Conservation (phyloP, 2,888 invertebrate species). For the Drosophila mettleri region DNA sequence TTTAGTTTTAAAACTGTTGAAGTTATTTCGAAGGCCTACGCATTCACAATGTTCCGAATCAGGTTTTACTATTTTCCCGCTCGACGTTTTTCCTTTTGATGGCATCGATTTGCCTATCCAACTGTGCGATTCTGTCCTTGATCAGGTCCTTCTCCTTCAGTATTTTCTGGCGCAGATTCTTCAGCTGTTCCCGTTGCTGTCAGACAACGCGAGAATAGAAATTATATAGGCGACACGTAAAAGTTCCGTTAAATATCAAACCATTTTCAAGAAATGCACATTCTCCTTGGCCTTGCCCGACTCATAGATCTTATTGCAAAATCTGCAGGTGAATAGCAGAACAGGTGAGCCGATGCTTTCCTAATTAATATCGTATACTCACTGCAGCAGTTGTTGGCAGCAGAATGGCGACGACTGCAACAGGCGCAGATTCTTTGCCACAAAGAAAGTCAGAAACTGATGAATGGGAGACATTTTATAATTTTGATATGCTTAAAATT, state of each 20-base stretch:
- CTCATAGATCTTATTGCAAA: slow-evolving; percentile 30
- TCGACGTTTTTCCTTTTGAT: slow-evolving; percentile 34
- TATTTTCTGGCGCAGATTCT: slow-evolving; percentile 46
- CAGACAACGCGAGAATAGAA: slow-evolving; percentile 13
- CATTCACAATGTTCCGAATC: neutral
- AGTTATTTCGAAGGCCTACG: neutral
- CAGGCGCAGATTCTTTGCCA: slow-evolving; percentile 11
- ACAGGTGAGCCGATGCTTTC: neutral
- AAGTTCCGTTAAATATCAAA: neutral
- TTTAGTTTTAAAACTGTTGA: neutral
- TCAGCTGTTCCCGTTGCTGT: slow-evolving; percentile 59
- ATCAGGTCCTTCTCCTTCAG: slow-evolving; percentile 34
- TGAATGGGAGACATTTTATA: slow-evolving; percentile 25
- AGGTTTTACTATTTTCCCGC: slow-evolving; percentile 5
- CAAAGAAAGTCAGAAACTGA: neutral
- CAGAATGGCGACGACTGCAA: slow-evolving; percentile 24
- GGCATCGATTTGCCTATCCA: slow-evolving; percentile 37
- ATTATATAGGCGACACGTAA: neutral
- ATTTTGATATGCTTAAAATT: slow-evolving; percentile 26
- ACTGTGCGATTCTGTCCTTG: slow-evolving; percentile 19
- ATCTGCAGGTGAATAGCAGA: slow-evolving; percentile 14
- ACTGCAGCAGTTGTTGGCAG: slow-evolving; percentile 36
- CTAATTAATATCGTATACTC: slow-evolving; percentile 7
- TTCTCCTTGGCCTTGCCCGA: slow-evolving; percentile 61
- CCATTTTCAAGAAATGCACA: slow-evolving; percentile 52